Evolutionary conservation across 1,140 invertebrate species (phyloP).

Genomic region (Drosophila simulans): DNA sequence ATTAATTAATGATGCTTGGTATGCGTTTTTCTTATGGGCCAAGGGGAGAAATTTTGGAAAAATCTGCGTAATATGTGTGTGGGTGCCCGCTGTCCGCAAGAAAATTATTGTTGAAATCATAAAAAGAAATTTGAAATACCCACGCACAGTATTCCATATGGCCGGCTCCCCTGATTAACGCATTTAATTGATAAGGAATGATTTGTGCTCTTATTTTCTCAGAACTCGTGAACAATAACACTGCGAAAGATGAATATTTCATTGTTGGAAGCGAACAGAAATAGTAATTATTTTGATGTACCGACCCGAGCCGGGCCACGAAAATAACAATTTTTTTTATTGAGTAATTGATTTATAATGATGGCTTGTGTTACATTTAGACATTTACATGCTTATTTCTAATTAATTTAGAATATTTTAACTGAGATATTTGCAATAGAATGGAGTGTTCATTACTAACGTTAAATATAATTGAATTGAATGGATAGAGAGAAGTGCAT

Average conservation of each 20-base stretch:
- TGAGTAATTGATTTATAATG: too few species aligned
- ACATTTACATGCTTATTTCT: too few species aligned
- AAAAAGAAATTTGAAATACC: constrained; percentile 73
- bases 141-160: constrained; percentile 33
- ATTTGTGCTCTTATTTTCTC: too few species aligned
- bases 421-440: too few species aligned
- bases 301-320: too few species aligned
- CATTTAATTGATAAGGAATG: constrained; percentile 58
- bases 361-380: too few species aligned
- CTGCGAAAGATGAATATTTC: too few species aligned
- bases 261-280: too few species aligned
- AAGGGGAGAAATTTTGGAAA: constrained; percentile 35
- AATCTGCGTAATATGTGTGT: constrained; percentile 11
- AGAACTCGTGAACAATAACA: not conserved
- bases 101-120: constrained; percentile 31
- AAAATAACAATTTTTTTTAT: too few species aligned
- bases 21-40: constrained; percentile 64
- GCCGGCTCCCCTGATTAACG: constrained; percentile 46
- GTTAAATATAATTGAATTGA: constrained; percentile 59
- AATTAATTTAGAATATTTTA: too few species aligned
- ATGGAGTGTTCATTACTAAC: too few species aligned
- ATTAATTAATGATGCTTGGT: constrained; percentile 74
- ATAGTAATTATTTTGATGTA: too few species aligned
- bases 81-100: constrained; percentile 39
- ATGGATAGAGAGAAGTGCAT: constrained; percentile 22